Base-by-base conservation (phyloP, 2,888 invertebrate genomes). In the Galerucella pusilla region DNA sequence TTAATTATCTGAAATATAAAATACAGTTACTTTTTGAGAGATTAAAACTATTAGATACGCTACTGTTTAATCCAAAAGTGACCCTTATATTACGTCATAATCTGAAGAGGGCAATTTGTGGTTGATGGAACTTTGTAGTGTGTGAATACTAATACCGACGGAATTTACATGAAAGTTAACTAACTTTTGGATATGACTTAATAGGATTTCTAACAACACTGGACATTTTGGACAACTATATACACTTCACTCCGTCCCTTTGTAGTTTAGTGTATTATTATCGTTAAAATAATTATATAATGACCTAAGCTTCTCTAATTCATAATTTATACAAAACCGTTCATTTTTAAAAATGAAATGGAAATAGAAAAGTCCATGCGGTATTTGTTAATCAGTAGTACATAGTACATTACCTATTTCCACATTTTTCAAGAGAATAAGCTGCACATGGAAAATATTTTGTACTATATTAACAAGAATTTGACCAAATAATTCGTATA, bases 61-160 rank as follows among this genome's bases (percentile, higher is more conserved):
- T 16, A 16, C 64, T 65, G 64, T 20, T 59, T 28, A 45, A 42
- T 67, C 63, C 63, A 16, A 11, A 61, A 54, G 25, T 70, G 70
- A 63, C 70, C 68, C 70, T 61, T 52, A 64, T 11, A 42, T 70
- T 63, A 64, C 35, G 64, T 70, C 42, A 64, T 52, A 70, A 70
- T 63, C 66, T 72, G 72, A 60, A 49, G 59, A 46, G 59, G 65
- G 28, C 45, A 71, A 71, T 71, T 71, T 66, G 65, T 54, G 59
- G 71, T 65, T 46, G 20, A 65, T 45, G 46, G 64, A 65, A 65
- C 46, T 65, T 20, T 65, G 64, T 65, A 65, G 42, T 46, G n/a
- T 65, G 64, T 46, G 64, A 46, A 65, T 65, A 65, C 64, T 65
- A 65, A 65, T 65, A 46, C 20, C 20, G 64, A 42, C n/a, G 20